Evolutionary conservation across 2,888 invertebrate genomes (phyloP), one percentile per base, ranked within the genome.

Genomic region (Leucoma salicis): DNA sequence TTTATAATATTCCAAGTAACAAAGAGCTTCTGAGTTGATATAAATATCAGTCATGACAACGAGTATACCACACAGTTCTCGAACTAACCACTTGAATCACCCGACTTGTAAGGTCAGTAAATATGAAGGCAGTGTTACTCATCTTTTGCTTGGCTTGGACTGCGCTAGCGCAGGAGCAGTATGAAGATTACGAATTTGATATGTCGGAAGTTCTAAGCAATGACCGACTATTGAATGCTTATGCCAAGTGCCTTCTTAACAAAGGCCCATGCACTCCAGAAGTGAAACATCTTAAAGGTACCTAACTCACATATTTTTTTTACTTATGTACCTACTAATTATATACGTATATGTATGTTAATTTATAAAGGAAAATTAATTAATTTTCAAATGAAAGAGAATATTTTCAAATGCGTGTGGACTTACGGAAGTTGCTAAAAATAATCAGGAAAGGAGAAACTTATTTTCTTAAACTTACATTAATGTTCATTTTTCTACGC

Each of bases 261-360:
- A 82, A 88, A 46, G 93, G 92, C 31, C 92, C 91, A 2, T 95
- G 95, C 69, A 94, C 94, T 0, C 90, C 94, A 6, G 94, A 95
- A 77, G 92, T 92, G 31, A 91, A 92, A 59, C 91, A 92, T 82
- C 78, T 95, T 1, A 95, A 93, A 87, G 91, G 95, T 95, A 83
- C 89, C 84, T 15, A n/a, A n/a, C n/a, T n/a, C n/a, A n/a, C n/a
- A n/a, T n/a, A n/a, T n/a, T n/a, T n/a, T n/a, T n/a, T n/a, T n/a
- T n/a, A n/a, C n/a, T n/a, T n/a, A n/a, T n/a, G n/a, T n/a, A n/a
- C n/a, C n/a, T n/a, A n/a, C n/a, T n/a, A n/a, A n/a, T n/a, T n/a
- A n/a, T n/a, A n/a, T n/a, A n/a, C n/a, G n/a, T n/a, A n/a, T n/a
- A n/a, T n/a, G n/a, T n/a, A n/a, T n/a, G n/a, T n/a, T n/a, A n/a